Percentiles rank a stretch among this genome's conserved stretches.
Evolutionary conservation across 2,888 invertebrate genomes (phyloP).

Genomic region (Agrochola lota): DNA sequence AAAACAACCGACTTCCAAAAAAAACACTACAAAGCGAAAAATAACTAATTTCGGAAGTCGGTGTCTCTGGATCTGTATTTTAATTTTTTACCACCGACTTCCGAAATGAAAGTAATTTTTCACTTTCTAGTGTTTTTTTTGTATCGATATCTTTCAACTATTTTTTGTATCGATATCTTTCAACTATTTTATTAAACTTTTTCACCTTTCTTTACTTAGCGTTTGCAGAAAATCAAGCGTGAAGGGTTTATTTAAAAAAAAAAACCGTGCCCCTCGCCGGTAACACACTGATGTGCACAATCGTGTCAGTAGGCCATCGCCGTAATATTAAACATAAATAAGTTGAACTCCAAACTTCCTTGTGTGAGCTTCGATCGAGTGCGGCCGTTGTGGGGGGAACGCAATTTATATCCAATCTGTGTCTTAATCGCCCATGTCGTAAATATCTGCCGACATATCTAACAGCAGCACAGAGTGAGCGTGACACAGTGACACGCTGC

Average conservation of each 20-base stretch:
- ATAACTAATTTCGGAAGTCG: too few species aligned
- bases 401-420: slow-evolving; percentile 44
- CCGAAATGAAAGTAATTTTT: too few species aligned
- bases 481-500: slow-evolving; percentile 12
- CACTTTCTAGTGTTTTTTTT: too few species aligned
- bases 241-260: neutral
- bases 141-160: neutral
- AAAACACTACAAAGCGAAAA: too few species aligned
- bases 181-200: neutral
- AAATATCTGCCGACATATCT: slow-evolving; percentile 28
- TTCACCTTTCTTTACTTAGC: neutral
- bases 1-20: too few species aligned
- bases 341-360: slow-evolving; percentile 23
- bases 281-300: slow-evolving; percentile 13
- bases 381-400: neutral
- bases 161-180: neutral
- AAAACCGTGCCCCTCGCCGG: neutral
- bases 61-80: too few species aligned
- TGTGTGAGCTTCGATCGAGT: neutral
- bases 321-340: slow-evolving; percentile 25
- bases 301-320: slow-evolving; percentile 32
- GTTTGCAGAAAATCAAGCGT: neutral
- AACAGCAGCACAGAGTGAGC: neutral
- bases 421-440: slow-evolving; percentile 25
- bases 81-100: too few species aligned